Base-by-base conservation (phyloP, 2,797 vertebrate species). In the Gobio occitaniae region DNA sequence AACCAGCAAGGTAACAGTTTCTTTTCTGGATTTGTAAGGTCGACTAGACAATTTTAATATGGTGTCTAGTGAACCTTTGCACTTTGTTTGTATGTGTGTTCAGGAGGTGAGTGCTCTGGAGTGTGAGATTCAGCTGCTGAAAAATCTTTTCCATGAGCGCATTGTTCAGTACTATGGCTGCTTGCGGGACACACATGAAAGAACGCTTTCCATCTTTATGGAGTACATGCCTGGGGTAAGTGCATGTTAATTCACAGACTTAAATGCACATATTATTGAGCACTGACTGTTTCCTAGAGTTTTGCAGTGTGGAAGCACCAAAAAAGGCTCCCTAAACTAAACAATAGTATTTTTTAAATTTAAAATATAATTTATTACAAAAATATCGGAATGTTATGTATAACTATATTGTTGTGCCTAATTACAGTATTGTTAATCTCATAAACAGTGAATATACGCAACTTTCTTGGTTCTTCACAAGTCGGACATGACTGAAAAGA, bases 81-180 rank as follows among this genome's bases (percentile, higher is more conserved):
- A 44, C 10, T 76, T 54, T 56, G 15, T 81, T 50, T 68, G 19
- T 84, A 17, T 90, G 79, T 80, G 69, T 77, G 86, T 92, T 71
- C 52, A 99, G 98, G 98, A 99, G 95, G 98, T 99, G 91, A 98
- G 97, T 52, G 98, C 98, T 3, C 92, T 99, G 89, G 98, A 99
- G 89, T 99, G 98, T 93, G 98, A 99, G 92, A 99, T 99, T 94
- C 98, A 99, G 93, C 95, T 99, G 71, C 94, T 99, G 93, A 99
- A 99, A 95, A 99, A 99, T 87, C 92, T 99, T 79, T 95, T 97
- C 68, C 96, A 99, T 38, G 98, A 99, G 89, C 95, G 98, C 81
- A 99, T 99, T 81, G 98, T 99, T 88, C 98, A 99, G 91, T 99
- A 99, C 95, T 99, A 99, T 0, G 98, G 98, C 90, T 99, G 98